Conservation (phyloP, 1,140 invertebrate species). For the Lethrus apterus region DNA sequence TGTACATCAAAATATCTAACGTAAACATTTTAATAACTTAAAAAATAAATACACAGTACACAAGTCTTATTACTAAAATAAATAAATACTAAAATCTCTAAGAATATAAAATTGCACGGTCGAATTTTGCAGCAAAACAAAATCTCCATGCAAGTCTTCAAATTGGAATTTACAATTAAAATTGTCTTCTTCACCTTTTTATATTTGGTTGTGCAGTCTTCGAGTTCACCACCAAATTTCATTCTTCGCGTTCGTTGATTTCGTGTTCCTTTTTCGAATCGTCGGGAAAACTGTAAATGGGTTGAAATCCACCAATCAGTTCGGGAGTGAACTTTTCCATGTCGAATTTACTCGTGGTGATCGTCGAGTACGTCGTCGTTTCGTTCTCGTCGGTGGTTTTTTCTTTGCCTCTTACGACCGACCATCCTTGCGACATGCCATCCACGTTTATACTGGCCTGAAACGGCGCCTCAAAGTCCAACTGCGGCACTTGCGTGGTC, state of each 20-base stretch:
- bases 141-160: no score
- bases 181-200: no score
- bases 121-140: no score
- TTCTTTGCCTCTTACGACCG: slow-evolving; percentile 46
- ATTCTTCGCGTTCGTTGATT: slow-evolving; percentile 28
- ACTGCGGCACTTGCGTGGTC: slow-evolving; percentile 9
- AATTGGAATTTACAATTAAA: no score
- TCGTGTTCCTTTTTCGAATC: slow-evolving; percentile 22
- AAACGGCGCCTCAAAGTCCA: slow-evolving; percentile 62
- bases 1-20: no score
- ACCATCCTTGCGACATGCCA: slow-evolving; percentile 53
- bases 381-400: slow-evolving; percentile 26
- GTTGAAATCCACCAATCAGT: slow-evolving; percentile 60
- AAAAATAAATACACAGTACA: no score
- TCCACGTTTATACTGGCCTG: slow-evolving; percentile 56
- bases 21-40: no score
- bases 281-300: slow-evolving; percentile 46
- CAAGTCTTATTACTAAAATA: no score
- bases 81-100: no score
- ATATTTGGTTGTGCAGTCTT: no score
- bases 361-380: slow-evolving; percentile 35
- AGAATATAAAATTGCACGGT: no score
- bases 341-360: slow-evolving; percentile 46
- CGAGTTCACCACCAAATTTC: no score
- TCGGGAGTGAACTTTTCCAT: slow-evolving; percentile 62